Percentiles rank a stretch among this genome's conserved stretches.
These are phyloP conservation scores for Pseudanteris insignis DNA, from an alignment of 2,888 invertebrate species.

Conservation along the genomic window DNA sequence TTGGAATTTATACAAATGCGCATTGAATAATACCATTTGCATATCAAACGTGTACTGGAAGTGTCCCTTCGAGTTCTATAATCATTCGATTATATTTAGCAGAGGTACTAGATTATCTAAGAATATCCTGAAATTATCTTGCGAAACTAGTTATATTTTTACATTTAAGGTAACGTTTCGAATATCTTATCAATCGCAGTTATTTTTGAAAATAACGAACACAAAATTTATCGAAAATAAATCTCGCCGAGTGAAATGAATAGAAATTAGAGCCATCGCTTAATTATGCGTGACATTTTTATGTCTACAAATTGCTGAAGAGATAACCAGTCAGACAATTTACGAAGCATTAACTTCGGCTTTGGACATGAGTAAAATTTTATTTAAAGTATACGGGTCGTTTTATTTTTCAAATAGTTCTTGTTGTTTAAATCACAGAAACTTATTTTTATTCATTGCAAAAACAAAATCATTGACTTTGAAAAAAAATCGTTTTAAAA, in stretches of 20 bases:
- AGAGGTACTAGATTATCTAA: slow-evolving; percentile 11
- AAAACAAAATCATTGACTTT: too few species aligned
- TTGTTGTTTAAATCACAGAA: too few species aligned
- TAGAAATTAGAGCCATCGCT: slow-evolving; percentile 27
- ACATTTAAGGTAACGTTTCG: slow-evolving; percentile 7
- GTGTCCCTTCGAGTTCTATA: neutral
- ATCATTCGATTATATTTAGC: slow-evolving; percentile 18
- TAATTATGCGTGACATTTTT: slow-evolving; percentile 34
- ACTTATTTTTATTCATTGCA: too few species aligned
- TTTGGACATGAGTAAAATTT: too few species aligned
- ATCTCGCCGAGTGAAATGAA: slow-evolving; percentile 26
- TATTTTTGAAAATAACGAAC: slow-evolving; percentile 28
- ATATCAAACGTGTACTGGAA: slow-evolving; percentile 9
- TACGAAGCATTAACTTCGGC: too few species aligned
- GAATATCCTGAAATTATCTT: slow-evolving; percentile 29
- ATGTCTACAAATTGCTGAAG: slow-evolving; percentile 29
- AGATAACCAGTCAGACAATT: slow-evolving; percentile 11
- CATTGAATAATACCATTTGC: slow-evolving; percentile 9
- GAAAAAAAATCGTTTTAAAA: too few species aligned
- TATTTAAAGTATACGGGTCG: too few species aligned
- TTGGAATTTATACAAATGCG: neutral
- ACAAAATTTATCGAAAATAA: slow-evolving; percentile 39
- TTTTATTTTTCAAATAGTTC: too few species aligned
- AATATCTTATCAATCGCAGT: slow-evolving; percentile 31
- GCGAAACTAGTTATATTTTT: slow-evolving; percentile 38